Evolutionary conservation across 2,113 vertebrate genomes (phyloP).

Genomic region (Microcebus griseorufus): DNA sequence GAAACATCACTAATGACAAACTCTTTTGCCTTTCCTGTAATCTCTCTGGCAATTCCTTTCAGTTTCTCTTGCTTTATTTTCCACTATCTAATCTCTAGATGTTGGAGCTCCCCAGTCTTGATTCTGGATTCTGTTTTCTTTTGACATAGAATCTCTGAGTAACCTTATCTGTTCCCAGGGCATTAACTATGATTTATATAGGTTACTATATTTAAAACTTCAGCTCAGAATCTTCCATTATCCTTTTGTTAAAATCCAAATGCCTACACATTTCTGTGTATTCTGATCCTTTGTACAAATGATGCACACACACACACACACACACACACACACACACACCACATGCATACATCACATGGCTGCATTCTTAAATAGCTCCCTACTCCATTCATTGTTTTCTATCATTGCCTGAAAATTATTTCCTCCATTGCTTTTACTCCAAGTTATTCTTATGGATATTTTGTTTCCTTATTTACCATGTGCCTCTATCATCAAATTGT

Average conservation of each 20-base stretch:
- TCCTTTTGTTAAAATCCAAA: not conserved
- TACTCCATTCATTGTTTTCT: not conserved
- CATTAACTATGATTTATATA: not conserved
- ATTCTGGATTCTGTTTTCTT: not conserved
- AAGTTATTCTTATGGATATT: not conserved
- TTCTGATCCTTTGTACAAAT: not conserved
- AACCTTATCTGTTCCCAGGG: not conserved
- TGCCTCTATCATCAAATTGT: not conserved
- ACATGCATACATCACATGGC: too few species aligned
- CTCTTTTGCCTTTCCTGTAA: not conserved
- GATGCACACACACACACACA: not conserved
- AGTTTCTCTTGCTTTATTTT: not conserved
- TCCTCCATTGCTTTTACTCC: not conserved
- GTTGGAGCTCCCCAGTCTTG: not conserved
- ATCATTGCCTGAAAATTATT: not conserved
- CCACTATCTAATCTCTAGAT: not conserved
- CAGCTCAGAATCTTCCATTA: not conserved
- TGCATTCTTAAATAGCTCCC: not conserved
- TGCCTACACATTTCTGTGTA: not conserved
- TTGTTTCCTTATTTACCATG: not conserved
- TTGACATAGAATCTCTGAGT: not conserved
- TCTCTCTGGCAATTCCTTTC: not conserved
- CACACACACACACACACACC: too few species aligned
- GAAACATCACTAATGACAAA: not conserved
- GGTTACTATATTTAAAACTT: not conserved